Conservation (phyloP, 2,797 vertebrate genomes). For the Allenopithecus nigroviridis region DNA sequence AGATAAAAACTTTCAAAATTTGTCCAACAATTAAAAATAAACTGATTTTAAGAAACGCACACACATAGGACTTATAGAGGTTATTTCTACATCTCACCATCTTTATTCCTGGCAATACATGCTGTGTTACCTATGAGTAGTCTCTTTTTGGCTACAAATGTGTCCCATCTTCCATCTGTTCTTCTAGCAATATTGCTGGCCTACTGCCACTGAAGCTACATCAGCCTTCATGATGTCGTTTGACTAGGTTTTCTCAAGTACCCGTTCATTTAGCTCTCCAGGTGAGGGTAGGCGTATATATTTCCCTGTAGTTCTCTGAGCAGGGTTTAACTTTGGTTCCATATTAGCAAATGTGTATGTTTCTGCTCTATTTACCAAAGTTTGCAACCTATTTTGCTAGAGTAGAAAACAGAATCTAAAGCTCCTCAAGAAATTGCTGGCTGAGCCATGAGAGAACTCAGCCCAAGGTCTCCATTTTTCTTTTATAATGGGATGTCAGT, state of each 20-base stretch:
- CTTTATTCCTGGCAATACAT: conserved; percentile 77
- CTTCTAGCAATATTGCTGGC: conserved; percentile 75
- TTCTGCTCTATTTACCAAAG: conserved; percentile 83
- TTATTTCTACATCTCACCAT: conserved; percentile 58
- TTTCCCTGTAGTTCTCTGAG: conserved; percentile 69
- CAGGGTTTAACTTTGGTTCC: conserved; percentile 75
- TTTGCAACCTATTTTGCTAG: conserved; percentile 75
- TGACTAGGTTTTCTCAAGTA: conserved; percentile 73
- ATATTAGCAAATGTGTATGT: conserved; percentile 77
- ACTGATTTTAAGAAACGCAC: background rate
- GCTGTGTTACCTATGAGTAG: conserved; percentile 77
- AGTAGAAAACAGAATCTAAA: conserved; percentile 73
- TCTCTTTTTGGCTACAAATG: conserved; percentile 79
- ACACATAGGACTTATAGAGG: conserved; percentile 69
- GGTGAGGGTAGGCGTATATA: conserved; percentile 76
- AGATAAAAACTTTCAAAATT: background rate
- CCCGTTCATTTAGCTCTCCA: conserved; percentile 76
- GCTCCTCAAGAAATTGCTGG: background rate
- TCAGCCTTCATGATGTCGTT: conserved; percentile 81
- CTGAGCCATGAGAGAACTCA: conserved; percentile 58
- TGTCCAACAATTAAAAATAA: background rate
- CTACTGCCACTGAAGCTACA: conserved; percentile 74
- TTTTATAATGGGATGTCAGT: conserved; percentile 27
- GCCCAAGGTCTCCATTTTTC: conserved; percentile 54
- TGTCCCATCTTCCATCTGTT: conserved; percentile 84